Conservation (phyloP, 2,113 vertebrate species). For the Otis tarda region DNA sequence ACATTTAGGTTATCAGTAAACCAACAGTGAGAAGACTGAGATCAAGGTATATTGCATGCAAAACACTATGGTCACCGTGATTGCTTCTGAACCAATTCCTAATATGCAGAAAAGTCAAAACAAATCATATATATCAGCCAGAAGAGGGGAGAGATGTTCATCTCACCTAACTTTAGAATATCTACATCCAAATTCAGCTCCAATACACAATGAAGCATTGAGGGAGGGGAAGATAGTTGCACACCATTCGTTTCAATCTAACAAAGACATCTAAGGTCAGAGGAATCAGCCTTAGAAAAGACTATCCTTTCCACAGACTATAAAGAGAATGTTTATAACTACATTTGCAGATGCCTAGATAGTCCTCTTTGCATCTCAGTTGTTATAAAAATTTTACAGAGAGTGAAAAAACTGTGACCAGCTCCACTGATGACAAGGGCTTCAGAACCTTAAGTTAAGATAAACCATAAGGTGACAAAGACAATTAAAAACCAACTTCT, state of each 20-base stretch:
- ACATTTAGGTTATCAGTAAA: neutral
- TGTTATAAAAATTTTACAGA: neutral
- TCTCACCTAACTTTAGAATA: neutral
- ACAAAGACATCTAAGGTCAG: neutral
- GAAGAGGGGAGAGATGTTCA: neutral
- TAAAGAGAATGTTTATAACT: neutral
- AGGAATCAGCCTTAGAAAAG: neutral
- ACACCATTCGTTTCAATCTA: neutral
- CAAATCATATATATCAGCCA: neutral
- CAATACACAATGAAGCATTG: accelerated
- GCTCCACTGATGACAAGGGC: neutral
- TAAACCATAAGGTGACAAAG: neutral
- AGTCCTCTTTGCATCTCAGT: neutral
- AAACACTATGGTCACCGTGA: neutral
- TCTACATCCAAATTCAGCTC: neutral
- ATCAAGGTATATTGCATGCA: neutral
- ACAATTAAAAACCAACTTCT: neutral
- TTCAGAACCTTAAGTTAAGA: neutral
- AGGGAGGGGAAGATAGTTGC: neutral
- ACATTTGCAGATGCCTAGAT: neutral
- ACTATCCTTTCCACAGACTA: neutral
- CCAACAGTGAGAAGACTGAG: neutral
- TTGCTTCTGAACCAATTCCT: neutral
- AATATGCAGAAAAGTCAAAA: neutral
- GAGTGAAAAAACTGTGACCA: neutral